Base-by-base conservation (phyloP, 2,797 vertebrate genomes). In the Lagodon rhomboides region DNA sequence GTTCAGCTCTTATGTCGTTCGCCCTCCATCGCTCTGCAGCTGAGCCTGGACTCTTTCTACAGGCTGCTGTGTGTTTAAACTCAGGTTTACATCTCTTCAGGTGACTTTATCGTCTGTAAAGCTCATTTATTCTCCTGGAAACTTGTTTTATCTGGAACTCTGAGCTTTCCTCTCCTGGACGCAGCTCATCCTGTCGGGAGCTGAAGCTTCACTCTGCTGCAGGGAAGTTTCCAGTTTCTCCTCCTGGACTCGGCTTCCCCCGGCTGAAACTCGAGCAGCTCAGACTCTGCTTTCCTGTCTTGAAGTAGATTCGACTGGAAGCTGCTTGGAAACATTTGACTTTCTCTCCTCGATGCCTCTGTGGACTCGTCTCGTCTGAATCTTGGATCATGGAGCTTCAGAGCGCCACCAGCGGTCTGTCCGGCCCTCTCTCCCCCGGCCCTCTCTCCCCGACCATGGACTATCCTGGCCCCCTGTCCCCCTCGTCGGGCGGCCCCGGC, bases 381-480 rank as follows among this genome's bases (percentile, higher is more conserved):
- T 53, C 27, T 62, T 75, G 81, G 73, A 11, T 58, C 84, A 99
- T 99, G 98, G 98, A 98, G 95, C 90, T 98, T 85, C 97, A 98
- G 88, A 97, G 97, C 78, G 94, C 96, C 16, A 88, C 94, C 73
- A 91, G 90, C 50, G 79, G 91, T 85, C 96, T 3, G 71, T 95
- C 95, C 0, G 80, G 85, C 8, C 85, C 88, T 0, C 80, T 90
- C 60, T 95, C 96, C n/a, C 95, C 95, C 0, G 80, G 90, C 0
- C 83, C 84, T 0, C 88, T 92, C 2, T 93, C 93, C 59, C 91
- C 93, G 0, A 46, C 78, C 12, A 66, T 84, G 38, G 94, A 94
- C 68, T 93, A 90, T 8, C 80, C 78, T 0, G 89, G 85, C 3
- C 82, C 87, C 17, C 55, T 89, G 41, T 91, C 92, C n/a, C 89